These are phyloP conservation scores for Ciconia maguari DNA, from an alignment of 2,113 vertebrate species.

Conservation along the genomic window DNA sequence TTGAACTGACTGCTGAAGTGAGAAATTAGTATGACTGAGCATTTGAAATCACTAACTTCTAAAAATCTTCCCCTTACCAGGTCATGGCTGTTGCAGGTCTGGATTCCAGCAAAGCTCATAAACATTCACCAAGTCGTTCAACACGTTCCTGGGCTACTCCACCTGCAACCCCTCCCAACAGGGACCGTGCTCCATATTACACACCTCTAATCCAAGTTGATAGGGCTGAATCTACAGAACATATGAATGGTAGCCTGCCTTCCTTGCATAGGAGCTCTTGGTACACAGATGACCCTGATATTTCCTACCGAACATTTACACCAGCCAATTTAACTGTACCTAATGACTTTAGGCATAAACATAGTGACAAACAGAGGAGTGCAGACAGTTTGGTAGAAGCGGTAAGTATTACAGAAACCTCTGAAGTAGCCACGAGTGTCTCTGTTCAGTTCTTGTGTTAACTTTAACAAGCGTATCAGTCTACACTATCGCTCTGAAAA, in stretches of 20 bases:
- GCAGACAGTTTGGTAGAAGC: conserved; percentile 97
- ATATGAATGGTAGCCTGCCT: conserved; percentile 84
- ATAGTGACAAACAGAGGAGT: conserved; percentile 95
- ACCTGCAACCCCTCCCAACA: conserved; percentile 88
- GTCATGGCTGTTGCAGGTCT: conserved; percentile 98
- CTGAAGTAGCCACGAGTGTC: not conserved
- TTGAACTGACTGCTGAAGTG: not conserved
- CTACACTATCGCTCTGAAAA: not conserved
- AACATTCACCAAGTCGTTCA: conserved; percentile 91
- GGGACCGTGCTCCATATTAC: conserved; percentile 87
- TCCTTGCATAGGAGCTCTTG: conserved; percentile 93
- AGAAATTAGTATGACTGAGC: not conserved
- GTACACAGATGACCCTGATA: conserved; percentile 93
- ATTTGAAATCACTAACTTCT: not conserved
- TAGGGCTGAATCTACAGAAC: conserved; percentile 81
- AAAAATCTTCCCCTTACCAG: conserved; percentile 61
- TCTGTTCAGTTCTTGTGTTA: not conserved
- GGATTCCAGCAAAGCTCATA: conserved; percentile 93
- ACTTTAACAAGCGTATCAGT: not conserved
- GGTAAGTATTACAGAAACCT: conserved; percentile 75
- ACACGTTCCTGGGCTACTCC: conserved; percentile 96
- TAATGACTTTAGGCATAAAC: conserved; percentile 86
- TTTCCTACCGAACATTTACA: conserved; percentile 88
- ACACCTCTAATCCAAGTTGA: conserved; percentile 97
- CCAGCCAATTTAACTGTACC: conserved; percentile 92